Base-by-base conservation (phyloP, 2,888 invertebrate genomes). In the Eilema depressum region DNA sequence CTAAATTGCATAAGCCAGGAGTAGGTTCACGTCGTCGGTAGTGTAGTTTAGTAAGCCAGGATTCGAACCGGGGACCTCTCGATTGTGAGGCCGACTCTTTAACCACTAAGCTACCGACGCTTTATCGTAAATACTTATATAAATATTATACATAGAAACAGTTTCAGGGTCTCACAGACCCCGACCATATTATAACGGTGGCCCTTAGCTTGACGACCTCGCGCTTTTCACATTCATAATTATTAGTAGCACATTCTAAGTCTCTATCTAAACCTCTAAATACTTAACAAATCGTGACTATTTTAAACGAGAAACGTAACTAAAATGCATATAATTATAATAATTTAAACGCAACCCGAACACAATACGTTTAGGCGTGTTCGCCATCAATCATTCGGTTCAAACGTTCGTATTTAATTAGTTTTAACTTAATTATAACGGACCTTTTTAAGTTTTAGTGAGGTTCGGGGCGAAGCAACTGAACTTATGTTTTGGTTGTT, bases 381-480 rank as follows among this genome's bases (percentile, higher is more conserved):
- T 60, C 26, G 8, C 10, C 86, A 87, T 87, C 81, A 84, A 87
- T 87, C 87, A 84, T 77, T 77, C 61, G 8, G 41, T 69, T 60
- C 74, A 71, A 74, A 67, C 76, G 76, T 77, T 79, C 33, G 25
- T 71, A 73, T 86, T 85, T 86, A 87, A 87, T 87, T 87, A 82
- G 80, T 83, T 82, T 84, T 85, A 87, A 87, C 86, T 87, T 80
- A 87, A 87, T 87, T 87, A 86, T 85, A 85, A 81, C 82, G 80
- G 83, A 59, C 26, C 26, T 53, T 68, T 67, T 69, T 69, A 71
- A 68, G 66, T 70, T 14, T 30, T 28, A 74, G 70, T 26, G 56
- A 47, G 63, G 41, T 28, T 33, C 62, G 65, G 25, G 28, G n/a
- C 57, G 57, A n/a, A 53, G 53, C 25, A 59, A 26, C 57, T 26